Conservation (phyloP, 2,888 invertebrate species). For the Tachystola acroxantha region DNA sequence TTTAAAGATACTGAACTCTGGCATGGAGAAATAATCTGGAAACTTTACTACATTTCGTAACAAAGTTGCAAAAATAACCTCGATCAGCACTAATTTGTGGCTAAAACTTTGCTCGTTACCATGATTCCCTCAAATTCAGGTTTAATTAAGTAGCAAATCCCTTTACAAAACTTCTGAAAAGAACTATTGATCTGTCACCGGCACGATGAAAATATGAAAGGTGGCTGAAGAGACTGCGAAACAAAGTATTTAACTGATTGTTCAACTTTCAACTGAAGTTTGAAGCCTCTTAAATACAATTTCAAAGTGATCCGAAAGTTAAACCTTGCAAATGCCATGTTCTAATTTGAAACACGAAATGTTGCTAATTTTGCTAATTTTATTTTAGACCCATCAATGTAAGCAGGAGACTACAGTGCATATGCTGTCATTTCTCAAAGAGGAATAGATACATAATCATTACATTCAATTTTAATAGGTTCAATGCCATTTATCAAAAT, state of each 20-base stretch:
- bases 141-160: slow-evolving; percentile 66
- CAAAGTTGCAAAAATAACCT: slow-evolving; percentile 54
- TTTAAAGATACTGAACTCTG: no score
- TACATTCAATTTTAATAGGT: no score
- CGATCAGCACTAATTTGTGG: slow-evolving; percentile 70
- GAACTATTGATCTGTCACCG: slow-evolving; percentile 61
- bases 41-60: no score
- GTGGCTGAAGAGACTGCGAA: slow-evolving; percentile 18
- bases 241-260: slow-evolving; percentile 11
- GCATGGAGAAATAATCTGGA: no score
- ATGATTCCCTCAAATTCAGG: slow-evolving; percentile 61
- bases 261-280: background rate
- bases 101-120: slow-evolving; percentile 71
- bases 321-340: background rate
- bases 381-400: no score
- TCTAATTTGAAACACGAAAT: background rate
- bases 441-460: no score
- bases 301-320: background rate
- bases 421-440: no score
- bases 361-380: no score
- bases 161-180: slow-evolving; percentile 54
- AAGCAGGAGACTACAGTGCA: no score
- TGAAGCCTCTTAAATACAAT: background rate
- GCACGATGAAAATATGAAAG: slow-evolving; percentile 31
- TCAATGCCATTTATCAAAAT: no score